Evolutionary conservation across 2,797 vertebrate genomes (phyloP), one percentile per base, ranked within the genome.

Genomic region (Karalla daura): DNA sequence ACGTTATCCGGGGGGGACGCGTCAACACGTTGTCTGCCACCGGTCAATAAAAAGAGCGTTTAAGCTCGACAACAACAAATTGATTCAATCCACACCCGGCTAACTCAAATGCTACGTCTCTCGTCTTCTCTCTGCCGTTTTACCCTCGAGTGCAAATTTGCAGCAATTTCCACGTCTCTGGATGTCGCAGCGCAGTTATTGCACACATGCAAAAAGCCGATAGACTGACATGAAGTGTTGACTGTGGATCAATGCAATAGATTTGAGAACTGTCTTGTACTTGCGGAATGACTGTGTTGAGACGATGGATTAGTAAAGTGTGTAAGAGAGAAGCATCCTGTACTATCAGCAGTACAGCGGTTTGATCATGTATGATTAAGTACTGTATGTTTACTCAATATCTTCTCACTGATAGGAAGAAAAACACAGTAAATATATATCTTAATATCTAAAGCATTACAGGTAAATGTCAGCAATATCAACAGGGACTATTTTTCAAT

Each of bases 51-150:
- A 24, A 55, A 65, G 47, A 64, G 70, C 53, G 67, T 53, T 53
- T 53, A 30, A 61, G 37, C 63, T 68, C 60, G 72, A 51, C 78
- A 74, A 76, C 66, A 78, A 68, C 67, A 43, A 76, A 85, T 71
- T 68, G 54, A 85, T 89, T 87, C 82, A 80, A 86, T 77, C 24
- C 27, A 52, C 81, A 59, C 50, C 69, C 36, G 18, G 25, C 62
- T 17, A 35, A 32, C 20, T 47, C 21, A 54, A 9, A 13, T 35
- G 54, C 43, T 76, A 39, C 20, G 50, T 51, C 63, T 70, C 52
- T 56, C 67, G 41, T 51, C 39, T 25, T 25, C n/a, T 58, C 21
- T 39, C 23, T 43, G 27, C 2, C 23, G 55, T 37, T 74, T 56
- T 35, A 11, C 39, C 30, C 44, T 40, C 15, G 21, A 15, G 9